Conservation (phyloP, 2,797 vertebrate species). For the Gadopsis marmoratus region DNA sequence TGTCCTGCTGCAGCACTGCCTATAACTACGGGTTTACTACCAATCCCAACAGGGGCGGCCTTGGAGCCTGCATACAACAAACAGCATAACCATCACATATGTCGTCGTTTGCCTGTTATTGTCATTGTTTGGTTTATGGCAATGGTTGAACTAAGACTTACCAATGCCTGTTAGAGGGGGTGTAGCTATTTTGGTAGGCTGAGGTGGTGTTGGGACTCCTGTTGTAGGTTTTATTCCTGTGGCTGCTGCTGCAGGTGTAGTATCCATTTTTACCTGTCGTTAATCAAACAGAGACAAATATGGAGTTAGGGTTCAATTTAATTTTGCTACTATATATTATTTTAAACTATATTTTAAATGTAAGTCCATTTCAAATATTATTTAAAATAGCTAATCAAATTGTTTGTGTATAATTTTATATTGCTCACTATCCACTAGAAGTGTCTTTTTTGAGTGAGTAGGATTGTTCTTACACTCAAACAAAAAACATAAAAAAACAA, state of each 20-base stretch:
- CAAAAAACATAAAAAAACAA: not conserved
- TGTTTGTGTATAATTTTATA: not conserved
- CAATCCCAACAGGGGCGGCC: conserved; percentile 86
- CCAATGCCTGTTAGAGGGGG: conserved; percentile 89
- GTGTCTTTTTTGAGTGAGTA: conserved; percentile 1
- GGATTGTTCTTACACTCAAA: conserved; percentile 14
- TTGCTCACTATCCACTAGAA: not conserved
- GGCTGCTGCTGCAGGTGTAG: conserved; percentile 73
- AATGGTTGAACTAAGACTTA: conserved; percentile 71
- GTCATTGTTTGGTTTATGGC: not conserved
- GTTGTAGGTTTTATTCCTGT: conserved; percentile 82
- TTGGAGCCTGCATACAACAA: conserved; percentile 86
- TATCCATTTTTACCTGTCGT: conserved; percentile 88
- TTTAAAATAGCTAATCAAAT: not conserved
- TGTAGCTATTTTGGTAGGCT: conserved; percentile 85
- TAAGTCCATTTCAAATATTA: not conserved
- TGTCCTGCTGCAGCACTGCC: conserved; percentile 86
- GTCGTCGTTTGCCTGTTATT: not conserved
- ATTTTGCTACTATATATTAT: not conserved
- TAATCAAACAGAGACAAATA: conserved; percentile 27
- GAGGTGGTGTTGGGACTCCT: conserved; percentile 77
- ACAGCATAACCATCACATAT: conserved; percentile 13
- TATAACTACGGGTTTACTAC: conserved; percentile 87
- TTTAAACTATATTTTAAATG: not conserved
- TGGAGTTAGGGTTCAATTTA: not conserved